Evolutionary conservation across 2,113 vertebrate species (phyloP).

Genomic region (Nothoprocta perdicaria): DNA sequence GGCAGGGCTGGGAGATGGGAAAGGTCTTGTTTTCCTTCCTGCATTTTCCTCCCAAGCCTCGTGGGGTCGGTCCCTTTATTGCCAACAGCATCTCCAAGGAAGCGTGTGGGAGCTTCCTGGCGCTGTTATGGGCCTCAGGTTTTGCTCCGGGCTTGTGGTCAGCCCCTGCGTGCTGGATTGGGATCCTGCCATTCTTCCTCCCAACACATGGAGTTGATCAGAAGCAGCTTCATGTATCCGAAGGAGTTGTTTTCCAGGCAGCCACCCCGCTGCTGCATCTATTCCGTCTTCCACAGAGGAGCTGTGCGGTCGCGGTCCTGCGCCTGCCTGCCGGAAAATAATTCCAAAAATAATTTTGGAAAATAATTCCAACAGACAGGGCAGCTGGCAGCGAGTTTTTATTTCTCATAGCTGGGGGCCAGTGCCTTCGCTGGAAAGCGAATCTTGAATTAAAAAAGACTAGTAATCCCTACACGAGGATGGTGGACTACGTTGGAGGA

Average conservation of each 20-base stretch:
- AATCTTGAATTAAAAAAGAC: accelerated
- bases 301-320: neutral
- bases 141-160: neutral
- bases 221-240: neutral
- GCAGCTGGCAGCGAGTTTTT: neutral
- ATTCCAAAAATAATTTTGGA: neutral
- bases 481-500: neutral
- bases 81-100: accelerated
- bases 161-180: neutral
- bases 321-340: too few relatives aligned
- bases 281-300: neutral
- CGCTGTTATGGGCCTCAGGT: neutral
- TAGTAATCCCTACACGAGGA: accelerated
- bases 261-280: accelerated
- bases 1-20: neutral
- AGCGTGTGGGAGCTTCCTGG: neutral
- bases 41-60: accelerated
- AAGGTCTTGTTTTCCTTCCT: neutral
- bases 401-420: accelerated
- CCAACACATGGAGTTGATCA: neutral
- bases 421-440: neutral
- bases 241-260: neutral
- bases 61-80: accelerated
- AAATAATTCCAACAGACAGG: accelerated
- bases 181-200: neutral